These are phyloP conservation scores for Xenus cinereus DNA, from an alignment of 2,113 vertebrate genomes.

Conservation along the genomic window DNA sequence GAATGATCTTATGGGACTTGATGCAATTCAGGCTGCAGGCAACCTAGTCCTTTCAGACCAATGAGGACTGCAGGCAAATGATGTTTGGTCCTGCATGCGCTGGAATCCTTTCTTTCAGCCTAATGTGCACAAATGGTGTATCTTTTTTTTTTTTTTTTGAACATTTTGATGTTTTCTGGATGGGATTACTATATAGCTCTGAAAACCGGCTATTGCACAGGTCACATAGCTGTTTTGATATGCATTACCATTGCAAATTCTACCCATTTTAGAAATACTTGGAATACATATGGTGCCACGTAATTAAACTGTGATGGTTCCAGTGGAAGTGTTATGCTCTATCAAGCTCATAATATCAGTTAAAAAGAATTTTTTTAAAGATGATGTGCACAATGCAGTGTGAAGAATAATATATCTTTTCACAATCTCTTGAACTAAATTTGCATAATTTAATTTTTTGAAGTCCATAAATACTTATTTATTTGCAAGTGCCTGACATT, in stretches of 20 bases:
- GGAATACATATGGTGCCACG: background rate
- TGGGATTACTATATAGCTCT: background rate
- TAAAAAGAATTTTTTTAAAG: background rate
- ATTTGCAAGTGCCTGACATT: background rate
- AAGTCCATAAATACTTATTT: slow-evolving; percentile 8
- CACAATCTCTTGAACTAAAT: background rate
- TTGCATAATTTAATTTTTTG: background rate
- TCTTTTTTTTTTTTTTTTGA: background rate
- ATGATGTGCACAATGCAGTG: background rate
- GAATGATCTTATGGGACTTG: accelerated
- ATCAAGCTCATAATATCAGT: background rate
- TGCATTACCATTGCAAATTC: slow-evolving; percentile 8
- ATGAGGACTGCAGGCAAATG: background rate
- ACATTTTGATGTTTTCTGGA: background rate
- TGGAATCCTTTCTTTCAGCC: background rate
- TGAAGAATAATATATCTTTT: background rate
- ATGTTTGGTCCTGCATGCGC: background rate
- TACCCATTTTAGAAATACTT: background rate
- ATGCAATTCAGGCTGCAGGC: background rate
- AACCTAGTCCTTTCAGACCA: background rate
- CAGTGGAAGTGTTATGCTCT: background rate
- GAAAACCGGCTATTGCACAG: background rate
- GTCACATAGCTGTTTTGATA: slow-evolving; percentile 4
- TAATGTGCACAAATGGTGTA: background rate
- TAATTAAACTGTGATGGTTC: background rate